Conservation (phyloP, 1,140 invertebrate species). For the Brachystomella parvula region DNA sequence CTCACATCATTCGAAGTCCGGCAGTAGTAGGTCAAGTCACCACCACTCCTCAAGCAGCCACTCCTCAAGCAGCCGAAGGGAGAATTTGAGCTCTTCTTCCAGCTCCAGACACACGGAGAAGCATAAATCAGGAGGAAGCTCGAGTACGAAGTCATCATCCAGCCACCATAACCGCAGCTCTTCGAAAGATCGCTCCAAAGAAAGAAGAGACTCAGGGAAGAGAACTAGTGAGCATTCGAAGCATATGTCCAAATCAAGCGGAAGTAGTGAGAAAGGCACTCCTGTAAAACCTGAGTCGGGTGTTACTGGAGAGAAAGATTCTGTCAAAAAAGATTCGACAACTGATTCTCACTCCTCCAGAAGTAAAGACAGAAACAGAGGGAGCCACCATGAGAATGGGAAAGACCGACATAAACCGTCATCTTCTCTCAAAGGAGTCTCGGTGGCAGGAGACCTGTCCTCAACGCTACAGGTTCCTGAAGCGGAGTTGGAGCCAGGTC, state of each 20-base stretch:
- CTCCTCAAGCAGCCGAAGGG: background rate
- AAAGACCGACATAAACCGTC: no score
- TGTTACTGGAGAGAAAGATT: background rate
- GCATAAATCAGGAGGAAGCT: background rate
- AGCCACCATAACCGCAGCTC: no score
- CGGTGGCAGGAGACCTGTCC: no score
- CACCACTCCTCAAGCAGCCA: background rate
- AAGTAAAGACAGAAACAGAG: no score
- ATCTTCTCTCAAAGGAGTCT: no score
- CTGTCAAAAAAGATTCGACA: no score
- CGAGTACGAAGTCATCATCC: background rate
- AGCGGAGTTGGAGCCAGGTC: no score
- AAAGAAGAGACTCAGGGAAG: background rate
- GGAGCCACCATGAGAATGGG: no score
- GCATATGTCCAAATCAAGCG: background rate
- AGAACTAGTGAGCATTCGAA: background rate
- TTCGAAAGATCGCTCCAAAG: constrained; percentile 6
- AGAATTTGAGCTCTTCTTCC: background rate
- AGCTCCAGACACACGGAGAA: background rate
- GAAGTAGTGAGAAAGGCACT: background rate
- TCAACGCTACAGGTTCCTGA: no score
- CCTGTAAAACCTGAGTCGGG: background rate
- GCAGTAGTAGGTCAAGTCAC: background rate
- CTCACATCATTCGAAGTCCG: constrained; percentile 12
- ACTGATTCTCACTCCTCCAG: no score